Conservation (phyloP, 35 echinoderm and acorn worm genomes). For the Diadema setosum region DNA sequence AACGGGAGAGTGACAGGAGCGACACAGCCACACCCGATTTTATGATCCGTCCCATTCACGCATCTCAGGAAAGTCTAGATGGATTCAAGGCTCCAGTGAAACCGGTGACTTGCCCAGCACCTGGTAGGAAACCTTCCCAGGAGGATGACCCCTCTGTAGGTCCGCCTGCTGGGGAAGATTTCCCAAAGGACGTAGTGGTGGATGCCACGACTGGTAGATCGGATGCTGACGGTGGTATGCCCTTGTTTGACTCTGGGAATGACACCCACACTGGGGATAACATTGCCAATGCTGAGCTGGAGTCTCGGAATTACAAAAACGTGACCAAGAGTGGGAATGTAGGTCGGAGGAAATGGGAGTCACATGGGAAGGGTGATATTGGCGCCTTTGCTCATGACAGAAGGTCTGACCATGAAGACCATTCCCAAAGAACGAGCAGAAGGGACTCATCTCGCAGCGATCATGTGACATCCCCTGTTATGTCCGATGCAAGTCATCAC, state of each 20-base stretch:
- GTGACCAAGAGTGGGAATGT: not conserved
- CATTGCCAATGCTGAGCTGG: not conserved
- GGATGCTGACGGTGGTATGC: no score
- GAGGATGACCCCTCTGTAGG: not conserved
- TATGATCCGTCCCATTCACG: not conserved
- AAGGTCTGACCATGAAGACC: no score
- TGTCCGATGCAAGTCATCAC: no score
- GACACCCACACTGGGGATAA: not conserved
- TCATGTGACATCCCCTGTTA: no score
- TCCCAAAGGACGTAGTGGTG: no score
- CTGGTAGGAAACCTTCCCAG: not conserved
- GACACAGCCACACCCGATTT: not conserved
- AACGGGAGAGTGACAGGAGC: not conserved
- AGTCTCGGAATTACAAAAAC: not conserved
- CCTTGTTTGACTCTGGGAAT: no score
- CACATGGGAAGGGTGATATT: not conserved
- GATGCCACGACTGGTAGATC: no score
- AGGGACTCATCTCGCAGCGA: no score
- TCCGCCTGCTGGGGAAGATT: not conserved
- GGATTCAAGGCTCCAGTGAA: not conserved
- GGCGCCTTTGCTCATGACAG: no score
- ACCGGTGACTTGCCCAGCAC: not conserved
- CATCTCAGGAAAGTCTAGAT: not conserved
- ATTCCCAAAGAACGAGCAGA: no score
- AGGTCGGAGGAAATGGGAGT: not conserved